Percentiles rank a stretch among this genome's conserved stretches.
Evolutionary conservation across 2,888 invertebrate genomes (phyloP).

Genomic region (Synergus itoensis): DNA sequence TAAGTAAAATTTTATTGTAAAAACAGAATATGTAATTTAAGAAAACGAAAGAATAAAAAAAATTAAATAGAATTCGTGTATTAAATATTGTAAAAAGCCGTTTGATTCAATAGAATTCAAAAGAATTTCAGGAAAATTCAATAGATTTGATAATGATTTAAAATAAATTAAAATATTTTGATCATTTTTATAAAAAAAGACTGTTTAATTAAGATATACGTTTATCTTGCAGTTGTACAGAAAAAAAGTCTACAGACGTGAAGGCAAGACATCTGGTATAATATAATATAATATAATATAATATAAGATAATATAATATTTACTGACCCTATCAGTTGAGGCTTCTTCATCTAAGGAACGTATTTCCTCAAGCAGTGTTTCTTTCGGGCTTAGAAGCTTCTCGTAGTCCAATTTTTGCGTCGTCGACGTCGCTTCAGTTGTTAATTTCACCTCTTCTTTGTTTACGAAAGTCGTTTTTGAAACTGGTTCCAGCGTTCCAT

Average conservation of each 20-base stretch:
- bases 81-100: too few relatives aligned
- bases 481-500: conserved; percentile 19
- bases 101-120: too few relatives aligned
- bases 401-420: conserved; percentile 47
- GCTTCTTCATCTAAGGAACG: conserved; percentile 65
- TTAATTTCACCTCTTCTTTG: background rate
- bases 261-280: too few relatives aligned
- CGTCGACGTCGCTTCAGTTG: background rate
- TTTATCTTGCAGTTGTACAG: background rate
- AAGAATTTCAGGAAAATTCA: too few relatives aligned
- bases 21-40: too few relatives aligned
- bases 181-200: too few relatives aligned
- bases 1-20: background rate
- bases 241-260: too few relatives aligned
- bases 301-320: background rate
- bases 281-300: background rate
- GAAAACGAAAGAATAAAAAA: conserved; percentile 2
- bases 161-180: too few relatives aligned
- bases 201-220: background rate
- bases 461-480: conserved; percentile 25
- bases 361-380: conserved; percentile 68
- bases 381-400: conserved; percentile 62
- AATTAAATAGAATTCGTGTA: background rate
- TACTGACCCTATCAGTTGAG: conserved; percentile 61
- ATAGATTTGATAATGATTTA: too few relatives aligned